Percentiles rank a stretch among this genome's conserved stretches.
Evolutionary conservation across 2,797 vertebrate species (phyloP).

Genomic region (Molossus molossus): DNA sequence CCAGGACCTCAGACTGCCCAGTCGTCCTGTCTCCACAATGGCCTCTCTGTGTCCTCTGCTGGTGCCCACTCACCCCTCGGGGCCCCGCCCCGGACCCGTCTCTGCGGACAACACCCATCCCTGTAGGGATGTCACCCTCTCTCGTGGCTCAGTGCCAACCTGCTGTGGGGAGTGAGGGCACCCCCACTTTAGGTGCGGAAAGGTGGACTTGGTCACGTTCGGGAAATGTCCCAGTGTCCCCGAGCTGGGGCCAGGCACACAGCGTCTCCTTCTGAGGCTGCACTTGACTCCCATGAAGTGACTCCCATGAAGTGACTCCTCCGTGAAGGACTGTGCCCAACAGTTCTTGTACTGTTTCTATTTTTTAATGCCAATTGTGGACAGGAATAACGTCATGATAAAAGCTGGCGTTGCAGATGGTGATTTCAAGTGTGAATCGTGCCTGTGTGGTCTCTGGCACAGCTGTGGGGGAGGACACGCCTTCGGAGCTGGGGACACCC

Average conservation of each 20-base stretch:
- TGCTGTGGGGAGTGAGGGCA: too few species aligned
- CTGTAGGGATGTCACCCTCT: not conserved
- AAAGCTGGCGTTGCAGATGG: not conserved
- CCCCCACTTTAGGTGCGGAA: too few species aligned
- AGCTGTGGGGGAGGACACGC: not conserved
- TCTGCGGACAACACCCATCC: not conserved
- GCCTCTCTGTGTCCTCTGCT: not conserved
- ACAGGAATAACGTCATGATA: not conserved
- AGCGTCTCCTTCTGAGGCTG: not conserved
- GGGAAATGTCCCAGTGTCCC: not conserved
- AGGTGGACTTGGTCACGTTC: too few species aligned
- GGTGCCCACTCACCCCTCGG: accelerated
- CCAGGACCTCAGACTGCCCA: not conserved
- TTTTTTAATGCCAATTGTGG: not conserved
- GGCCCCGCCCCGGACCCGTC: not conserved
- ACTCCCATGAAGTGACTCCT: not conserved
- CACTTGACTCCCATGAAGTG: not conserved
- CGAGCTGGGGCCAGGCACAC: not conserved
- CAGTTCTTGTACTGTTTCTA: not conserved
- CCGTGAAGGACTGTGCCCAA: not conserved
- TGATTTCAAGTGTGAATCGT: not conserved
- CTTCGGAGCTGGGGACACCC: not conserved
- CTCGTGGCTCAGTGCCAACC: not conserved
- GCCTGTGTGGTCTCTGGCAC: not conserved
- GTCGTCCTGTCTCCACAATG: too few species aligned